Evolutionary conservation across 1,140 invertebrate genomes (phyloP).

Genomic region (Rhizoglyphus robini): DNA sequence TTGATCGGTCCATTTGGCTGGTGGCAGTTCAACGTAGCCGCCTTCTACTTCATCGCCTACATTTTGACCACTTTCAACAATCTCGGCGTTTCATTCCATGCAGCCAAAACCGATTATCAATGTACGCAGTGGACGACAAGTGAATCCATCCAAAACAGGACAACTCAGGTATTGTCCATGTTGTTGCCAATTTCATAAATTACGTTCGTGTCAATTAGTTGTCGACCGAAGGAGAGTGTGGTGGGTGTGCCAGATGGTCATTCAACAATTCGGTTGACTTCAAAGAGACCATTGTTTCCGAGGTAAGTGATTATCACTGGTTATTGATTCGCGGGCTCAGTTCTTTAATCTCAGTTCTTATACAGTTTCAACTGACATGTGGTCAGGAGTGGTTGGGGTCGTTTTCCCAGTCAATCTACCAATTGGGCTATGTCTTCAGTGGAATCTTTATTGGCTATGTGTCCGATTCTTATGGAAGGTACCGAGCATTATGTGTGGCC

Average conservation of each 20-base stretch:
- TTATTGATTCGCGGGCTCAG: neutral
- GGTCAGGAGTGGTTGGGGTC: constrained; percentile 48
- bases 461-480: constrained; percentile 51
- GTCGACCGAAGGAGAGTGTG: neutral
- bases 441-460: constrained; percentile 62
- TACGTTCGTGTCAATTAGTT: neutral
- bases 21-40: constrained; percentile 19
- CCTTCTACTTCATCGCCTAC: constrained; percentile 8
- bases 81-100: constrained; percentile 20
- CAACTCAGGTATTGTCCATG: too few species aligned
- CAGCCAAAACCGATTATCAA: constrained; percentile 21
- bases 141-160: too few species aligned
- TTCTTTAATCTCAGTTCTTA: neutral
- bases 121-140: constrained; percentile 5
- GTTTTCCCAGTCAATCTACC: constrained; percentile 60
- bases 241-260: neutral
- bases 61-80: constrained; percentile 21
- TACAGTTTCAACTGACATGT: constrained; percentile 60
- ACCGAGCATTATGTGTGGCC: constrained; percentile 45
- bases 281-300: constrained; percentile 19
- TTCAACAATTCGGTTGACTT: constrained; percentile 16
- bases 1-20: constrained; percentile 20
- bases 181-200: too few species aligned
- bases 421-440: constrained; percentile 64
- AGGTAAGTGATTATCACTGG: neutral